phyloP scores from a whole-genome alignment of 2,888 invertebrate species.

The Pollenia labialis region DNA sequence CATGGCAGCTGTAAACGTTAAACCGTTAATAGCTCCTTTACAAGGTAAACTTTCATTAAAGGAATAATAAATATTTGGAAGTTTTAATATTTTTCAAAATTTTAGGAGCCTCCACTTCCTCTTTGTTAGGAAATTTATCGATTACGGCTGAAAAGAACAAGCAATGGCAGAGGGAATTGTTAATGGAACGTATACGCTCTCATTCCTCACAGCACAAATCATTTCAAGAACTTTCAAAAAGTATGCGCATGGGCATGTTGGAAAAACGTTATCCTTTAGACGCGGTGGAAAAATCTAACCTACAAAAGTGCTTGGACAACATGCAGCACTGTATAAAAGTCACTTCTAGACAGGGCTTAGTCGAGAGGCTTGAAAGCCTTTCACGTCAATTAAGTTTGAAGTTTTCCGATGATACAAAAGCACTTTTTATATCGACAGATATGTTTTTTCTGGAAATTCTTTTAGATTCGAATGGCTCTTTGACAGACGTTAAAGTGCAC shows the following conservation, averaged over 20 bases:
- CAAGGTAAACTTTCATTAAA: constrained; percentile 50
- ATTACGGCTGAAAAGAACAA: constrained; percentile 86
- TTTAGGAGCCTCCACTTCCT: constrained; percentile 54
- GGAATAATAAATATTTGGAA: not conserved
- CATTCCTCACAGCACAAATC: constrained; percentile 94
- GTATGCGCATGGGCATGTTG: constrained; percentile 93
- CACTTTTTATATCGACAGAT: constrained; percentile 96
- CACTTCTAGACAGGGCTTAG: constrained; percentile 94
- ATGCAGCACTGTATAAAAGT: constrained; percentile 97
- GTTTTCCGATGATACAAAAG: constrained; percentile 93
- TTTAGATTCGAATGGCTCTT: constrained; percentile 91
- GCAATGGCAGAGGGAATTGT: constrained; percentile 92
- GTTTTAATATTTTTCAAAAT: not conserved
- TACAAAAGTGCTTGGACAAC: constrained; percentile 95
- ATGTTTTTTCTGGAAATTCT: constrained; percentile 98
- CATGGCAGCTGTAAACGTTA: constrained; percentile 63
- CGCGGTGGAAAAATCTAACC: constrained; percentile 91
- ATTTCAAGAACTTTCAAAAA: constrained; percentile 94
- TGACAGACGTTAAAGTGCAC: constrained; percentile 95
- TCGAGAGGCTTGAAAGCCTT: constrained; percentile 95
- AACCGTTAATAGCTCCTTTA: constrained; percentile 55
- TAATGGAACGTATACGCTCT: constrained; percentile 96
- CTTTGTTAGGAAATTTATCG: constrained; percentile 66
- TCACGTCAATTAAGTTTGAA: constrained; percentile 95
- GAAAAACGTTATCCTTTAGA: constrained; percentile 96